A percentile compares a stretch with the other conserved stretches of the same genome.
Evolutionary conservation across 2,113 vertebrate species (phyloP).

Genomic region (Psittacus erithacus): DNA sequence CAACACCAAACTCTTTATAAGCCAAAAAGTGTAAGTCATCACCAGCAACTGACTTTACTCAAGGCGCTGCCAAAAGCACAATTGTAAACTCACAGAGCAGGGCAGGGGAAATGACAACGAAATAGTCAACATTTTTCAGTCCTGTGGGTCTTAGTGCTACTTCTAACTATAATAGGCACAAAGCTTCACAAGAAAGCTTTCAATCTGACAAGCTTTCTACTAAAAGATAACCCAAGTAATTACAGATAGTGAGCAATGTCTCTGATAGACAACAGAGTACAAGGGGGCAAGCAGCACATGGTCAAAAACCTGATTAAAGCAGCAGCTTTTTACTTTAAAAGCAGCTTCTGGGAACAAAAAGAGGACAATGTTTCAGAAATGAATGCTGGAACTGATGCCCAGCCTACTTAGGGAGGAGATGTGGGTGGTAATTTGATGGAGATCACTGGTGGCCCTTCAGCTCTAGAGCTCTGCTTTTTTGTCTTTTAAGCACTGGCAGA

Average conservation of each 20-base stretch:
- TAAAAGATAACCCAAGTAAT: neutral
- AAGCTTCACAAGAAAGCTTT: neutral
- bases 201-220: neutral
- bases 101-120: conserved; percentile 17
- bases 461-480: neutral
- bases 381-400: neutral
- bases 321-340: neutral
- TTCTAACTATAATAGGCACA: conserved; percentile 45
- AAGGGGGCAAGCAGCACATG: neutral
- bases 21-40: neutral
- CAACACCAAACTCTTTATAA: neutral
- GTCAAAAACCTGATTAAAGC: neutral
- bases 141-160: neutral
- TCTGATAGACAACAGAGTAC: neutral
- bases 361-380: neutral
- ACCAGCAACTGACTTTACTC: neutral
- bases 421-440: neutral
- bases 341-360: neutral
- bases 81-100: neutral
- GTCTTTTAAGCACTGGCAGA: neutral
- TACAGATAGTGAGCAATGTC: neutral
- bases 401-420: neutral
- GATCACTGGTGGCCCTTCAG: neutral
- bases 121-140: conserved; percentile 40
- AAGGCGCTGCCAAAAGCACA: neutral